A percentile compares a stretch with the other conserved stretches of the same genome.
Evolutionary conservation across 2,888 invertebrate species (phyloP).

Genomic region (Melieria picta): DNA sequence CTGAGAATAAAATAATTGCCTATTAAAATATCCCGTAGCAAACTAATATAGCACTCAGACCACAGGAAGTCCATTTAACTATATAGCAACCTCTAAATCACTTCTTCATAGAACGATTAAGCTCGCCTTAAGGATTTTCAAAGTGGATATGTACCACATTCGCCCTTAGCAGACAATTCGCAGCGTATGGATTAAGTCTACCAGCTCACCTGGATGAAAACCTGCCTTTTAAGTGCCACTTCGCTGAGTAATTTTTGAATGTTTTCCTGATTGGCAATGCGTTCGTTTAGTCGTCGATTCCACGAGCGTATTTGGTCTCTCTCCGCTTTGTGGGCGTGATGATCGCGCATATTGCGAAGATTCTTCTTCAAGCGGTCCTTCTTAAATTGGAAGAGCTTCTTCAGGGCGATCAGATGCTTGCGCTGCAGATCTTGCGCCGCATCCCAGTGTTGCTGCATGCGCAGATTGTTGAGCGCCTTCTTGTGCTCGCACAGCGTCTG

Average conservation of each 20-base stretch:
- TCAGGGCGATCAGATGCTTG: slow-evolving; percentile 59
- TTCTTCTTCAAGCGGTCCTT: slow-evolving; percentile 56
- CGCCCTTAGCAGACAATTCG: neutral
- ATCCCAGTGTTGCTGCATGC: slow-evolving; percentile 50
- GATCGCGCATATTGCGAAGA: slow-evolving; percentile 45
- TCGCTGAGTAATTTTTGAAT: slow-evolving; percentile 45
- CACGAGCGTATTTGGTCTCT: slow-evolving; percentile 54
- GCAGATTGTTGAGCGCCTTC: slow-evolving; percentile 52
- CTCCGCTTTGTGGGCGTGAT: slow-evolving; percentile 42
- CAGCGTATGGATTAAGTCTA: no score
- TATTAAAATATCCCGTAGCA: no score
- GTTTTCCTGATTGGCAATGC: slow-evolving; percentile 53
- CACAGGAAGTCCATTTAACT: no score
- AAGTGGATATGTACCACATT: neutral
- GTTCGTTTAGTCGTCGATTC: slow-evolving; percentile 55
- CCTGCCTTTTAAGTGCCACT: slow-evolving; percentile 42
- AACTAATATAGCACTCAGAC: no score
- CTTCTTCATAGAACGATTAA: no score
- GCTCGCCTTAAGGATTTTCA: no score
- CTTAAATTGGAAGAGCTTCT: slow-evolving; percentile 59
- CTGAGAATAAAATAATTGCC: no score
- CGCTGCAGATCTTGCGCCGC: slow-evolving; percentile 54
- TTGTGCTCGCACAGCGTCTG: slow-evolving; percentile 49
- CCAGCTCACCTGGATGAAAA: slow-evolving; percentile 50
- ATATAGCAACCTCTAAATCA: no score